Evolutionary conservation across 2,797 vertebrate species (phyloP), one percentile per base, ranked within the genome.

Genomic region (Amazona finschi): DNA sequence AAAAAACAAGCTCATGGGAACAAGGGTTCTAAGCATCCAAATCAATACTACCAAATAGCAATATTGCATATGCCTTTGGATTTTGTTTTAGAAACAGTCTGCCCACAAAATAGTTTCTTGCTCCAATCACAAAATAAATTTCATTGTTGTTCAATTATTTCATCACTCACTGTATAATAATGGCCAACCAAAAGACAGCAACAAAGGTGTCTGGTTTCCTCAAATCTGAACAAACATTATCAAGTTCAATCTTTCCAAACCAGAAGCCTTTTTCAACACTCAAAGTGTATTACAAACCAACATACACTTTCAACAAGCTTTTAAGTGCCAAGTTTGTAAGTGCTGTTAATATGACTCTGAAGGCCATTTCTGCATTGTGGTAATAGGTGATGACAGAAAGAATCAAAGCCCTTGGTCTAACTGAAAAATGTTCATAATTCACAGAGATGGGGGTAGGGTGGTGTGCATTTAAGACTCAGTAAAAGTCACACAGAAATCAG

Each of bases 391-490:
- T 22, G 20, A 66, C 55, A 77, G 50, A 50, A 6, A 21, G 22
- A 65, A 77, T n/a, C 19, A 61, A 60, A 85, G 52, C 9, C 22
- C 19, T 36, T 60, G 28, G 21, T 73, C 36, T 43, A 75, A 66
- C 36, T 55, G 36, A 77, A 46, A 55, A 44, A 39, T 11, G 9
- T 27, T 50, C 30, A 50, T 36, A 74, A 74, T 41, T 60, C 50
- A 71, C 9, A 41, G 27, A 44, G 18, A 22, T 9, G 7, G 15
- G 9, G 9, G 5, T 24, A 1, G 1, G 12, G 15, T 14, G 4
- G 4, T 25, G 3, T 11, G 25, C 64, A 58, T 31, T 64, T 49
- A 65, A 77, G 18, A 55, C 43, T 62, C 41, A 36, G 2, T 9
- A 1, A 5, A 69, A 65, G 19, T 79, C 67, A 74, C 14, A 65